A percentile compares a stretch with the other conserved stretches of the same genome.
Conservation (phyloP, 2,113 vertebrate genomes). For the Epinephelus cyanopodus region DNA sequence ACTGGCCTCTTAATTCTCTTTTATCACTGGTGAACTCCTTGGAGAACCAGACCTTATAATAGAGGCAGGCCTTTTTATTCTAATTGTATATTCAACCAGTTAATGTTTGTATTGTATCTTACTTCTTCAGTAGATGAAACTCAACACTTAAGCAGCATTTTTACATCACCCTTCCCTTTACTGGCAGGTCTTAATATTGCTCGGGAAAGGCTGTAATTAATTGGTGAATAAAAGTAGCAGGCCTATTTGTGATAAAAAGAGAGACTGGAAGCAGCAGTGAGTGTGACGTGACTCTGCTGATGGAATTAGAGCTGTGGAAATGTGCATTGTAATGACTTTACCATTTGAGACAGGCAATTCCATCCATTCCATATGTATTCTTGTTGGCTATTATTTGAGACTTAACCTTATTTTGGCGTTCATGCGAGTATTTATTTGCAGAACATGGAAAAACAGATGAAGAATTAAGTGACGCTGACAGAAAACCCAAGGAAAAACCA, state of each 20-base stretch:
- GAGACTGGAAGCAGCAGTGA: not conserved
- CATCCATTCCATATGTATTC: not conserved
- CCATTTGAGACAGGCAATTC: conserved; percentile 7
- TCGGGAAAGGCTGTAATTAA: not conserved
- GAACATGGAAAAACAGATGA: conserved; percentile 2
- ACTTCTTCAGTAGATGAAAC: not conserved
- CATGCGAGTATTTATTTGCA: not conserved
- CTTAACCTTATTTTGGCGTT: not conserved
- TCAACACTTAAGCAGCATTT: not conserved
- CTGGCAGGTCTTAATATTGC: not conserved
- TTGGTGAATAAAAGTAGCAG: not conserved
- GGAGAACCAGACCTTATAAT: not conserved
- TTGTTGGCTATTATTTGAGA: not conserved
- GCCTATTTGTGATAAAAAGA: conserved; percentile 3
- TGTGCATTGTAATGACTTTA: not conserved
- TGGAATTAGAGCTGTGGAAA: not conserved
- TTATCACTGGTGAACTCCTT: not conserved
- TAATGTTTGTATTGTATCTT: not conserved
- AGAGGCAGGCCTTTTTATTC: not conserved
- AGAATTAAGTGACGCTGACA: not conserved
- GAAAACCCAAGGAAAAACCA: not conserved
- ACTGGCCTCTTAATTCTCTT: not conserved
- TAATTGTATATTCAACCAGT: not conserved
- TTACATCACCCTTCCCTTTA: not conserved
- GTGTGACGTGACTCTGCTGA: not conserved